Evolutionary conservation across 2,888 invertebrate species (phyloP).

Genomic region (Odontomyia ornata): DNA sequence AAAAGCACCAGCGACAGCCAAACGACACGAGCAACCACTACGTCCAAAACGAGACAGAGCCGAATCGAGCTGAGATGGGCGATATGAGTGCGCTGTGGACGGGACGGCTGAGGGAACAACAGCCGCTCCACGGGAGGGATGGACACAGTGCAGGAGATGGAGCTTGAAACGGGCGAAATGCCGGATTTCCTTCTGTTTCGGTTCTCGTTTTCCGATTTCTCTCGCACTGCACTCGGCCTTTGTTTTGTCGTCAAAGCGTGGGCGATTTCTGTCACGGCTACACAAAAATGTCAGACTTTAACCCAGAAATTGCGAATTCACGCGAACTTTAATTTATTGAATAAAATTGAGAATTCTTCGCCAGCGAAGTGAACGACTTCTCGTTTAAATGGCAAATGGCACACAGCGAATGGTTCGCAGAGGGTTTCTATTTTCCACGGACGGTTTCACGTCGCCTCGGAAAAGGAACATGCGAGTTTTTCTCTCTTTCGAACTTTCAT

Average conservation of each 20-base stretch:
- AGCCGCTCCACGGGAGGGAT: neutral
- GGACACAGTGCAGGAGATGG: neutral
- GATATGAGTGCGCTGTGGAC: neutral
- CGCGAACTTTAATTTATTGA: neutral
- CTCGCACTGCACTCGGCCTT: neutral
- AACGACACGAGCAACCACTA: neutral
- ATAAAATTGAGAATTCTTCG: neutral
- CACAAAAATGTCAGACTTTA: no score
- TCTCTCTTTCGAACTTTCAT: neutral
- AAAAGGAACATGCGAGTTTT: neutral
- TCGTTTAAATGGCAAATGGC: conserved; percentile 47
- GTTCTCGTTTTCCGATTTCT: neutral
- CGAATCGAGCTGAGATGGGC: neutral
- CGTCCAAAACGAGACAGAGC: neutral
- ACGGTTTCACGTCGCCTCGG: neutral
- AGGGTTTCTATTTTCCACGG: conserved; percentile 16
- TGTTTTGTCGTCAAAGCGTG: neutral
- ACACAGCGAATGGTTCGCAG: conserved; percentile 9
- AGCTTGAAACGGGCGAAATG: neutral
- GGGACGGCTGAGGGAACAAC: no score
- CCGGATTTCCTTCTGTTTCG: neutral
- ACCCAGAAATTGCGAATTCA: no score
- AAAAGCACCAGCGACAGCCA: neutral
- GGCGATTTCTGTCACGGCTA: no score
- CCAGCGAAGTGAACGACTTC: conserved; percentile 17